Conservation (phyloP, 2,797 vertebrate species). For the Apodemus agrarius region DNA sequence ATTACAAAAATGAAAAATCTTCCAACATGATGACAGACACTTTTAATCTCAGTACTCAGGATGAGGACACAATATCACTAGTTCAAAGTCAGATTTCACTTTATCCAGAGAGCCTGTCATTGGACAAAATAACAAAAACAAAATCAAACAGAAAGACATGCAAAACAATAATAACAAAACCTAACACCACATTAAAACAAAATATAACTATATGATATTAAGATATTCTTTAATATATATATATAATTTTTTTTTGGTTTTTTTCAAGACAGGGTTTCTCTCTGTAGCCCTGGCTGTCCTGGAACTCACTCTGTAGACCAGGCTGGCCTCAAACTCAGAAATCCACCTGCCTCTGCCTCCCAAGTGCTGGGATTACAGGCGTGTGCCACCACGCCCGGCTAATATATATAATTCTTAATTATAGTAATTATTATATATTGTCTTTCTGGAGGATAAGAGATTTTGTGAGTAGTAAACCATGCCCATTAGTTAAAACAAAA, state of each 20-base stretch:
- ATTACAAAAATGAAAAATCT: not conserved
- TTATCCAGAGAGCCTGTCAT: not conserved
- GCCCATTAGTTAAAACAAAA: not conserved
- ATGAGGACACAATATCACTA: not conserved
- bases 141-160: not conserved
- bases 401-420: not conserved
- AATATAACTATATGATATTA: not conserved
- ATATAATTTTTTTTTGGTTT: no score
- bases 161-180: not conserved
- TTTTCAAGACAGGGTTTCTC: no score
- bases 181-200: not conserved
- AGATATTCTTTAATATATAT: not conserved
- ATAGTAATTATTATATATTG: not conserved
- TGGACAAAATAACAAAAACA: not conserved
- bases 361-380: no score
- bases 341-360: no score
- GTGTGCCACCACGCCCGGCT: no score
- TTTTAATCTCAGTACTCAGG: not conserved
- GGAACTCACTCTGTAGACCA: no score
- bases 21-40: not conserved
- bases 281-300: no score
- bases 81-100: not conserved
- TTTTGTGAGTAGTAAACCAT: not conserved
- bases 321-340: no score
- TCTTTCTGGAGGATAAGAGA: not conserved